Percentiles rank a stretch among this genome's conserved stretches.
Evolutionary conservation across 2,888 invertebrate genomes (phyloP).

Genomic region (Ormyrus thymus): DNA sequence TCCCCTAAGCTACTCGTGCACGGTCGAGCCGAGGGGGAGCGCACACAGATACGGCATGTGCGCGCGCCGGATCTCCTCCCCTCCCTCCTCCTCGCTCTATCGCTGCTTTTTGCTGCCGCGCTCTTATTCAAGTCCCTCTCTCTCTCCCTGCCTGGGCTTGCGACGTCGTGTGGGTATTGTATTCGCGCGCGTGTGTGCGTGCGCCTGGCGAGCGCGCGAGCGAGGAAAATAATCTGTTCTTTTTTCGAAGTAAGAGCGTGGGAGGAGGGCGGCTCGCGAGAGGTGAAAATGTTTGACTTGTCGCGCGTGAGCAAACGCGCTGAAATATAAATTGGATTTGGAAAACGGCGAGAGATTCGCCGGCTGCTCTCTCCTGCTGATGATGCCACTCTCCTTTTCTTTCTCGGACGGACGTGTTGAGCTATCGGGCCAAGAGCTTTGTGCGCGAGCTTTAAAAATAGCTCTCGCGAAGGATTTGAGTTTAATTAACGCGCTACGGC

Average conservation of each 20-base stretch:
- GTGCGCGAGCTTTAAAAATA: slow-evolving; percentile 15
- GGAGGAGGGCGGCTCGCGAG: neutral
- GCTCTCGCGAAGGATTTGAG: slow-evolving; percentile 13
- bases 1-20: neutral
- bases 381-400: too few relatives aligned
- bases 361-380: too few relatives aligned
- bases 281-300: neutral
- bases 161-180: too few relatives aligned
- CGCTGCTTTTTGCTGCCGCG: slow-evolving; percentile 20
- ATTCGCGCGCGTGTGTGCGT: neutral
- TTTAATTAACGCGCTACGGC: slow-evolving; percentile 15
- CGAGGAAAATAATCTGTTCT: neutral
- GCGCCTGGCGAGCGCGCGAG: neutral
- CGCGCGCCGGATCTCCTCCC: neutral
- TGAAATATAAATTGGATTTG: neutral
- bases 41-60: neutral
- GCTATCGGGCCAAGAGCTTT: neutral
- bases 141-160: too few relatives aligned
- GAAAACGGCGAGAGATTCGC: too few relatives aligned
- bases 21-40: slow-evolving; percentile 1
- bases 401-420: neutral
- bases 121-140: neutral
- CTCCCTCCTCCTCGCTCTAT: neutral
- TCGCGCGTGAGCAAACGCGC: neutral
- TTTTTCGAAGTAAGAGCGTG: neutral